Evolutionary conservation across 2,797 vertebrate species (phyloP).

Genomic region (Phalloptychus januarius): DNA sequence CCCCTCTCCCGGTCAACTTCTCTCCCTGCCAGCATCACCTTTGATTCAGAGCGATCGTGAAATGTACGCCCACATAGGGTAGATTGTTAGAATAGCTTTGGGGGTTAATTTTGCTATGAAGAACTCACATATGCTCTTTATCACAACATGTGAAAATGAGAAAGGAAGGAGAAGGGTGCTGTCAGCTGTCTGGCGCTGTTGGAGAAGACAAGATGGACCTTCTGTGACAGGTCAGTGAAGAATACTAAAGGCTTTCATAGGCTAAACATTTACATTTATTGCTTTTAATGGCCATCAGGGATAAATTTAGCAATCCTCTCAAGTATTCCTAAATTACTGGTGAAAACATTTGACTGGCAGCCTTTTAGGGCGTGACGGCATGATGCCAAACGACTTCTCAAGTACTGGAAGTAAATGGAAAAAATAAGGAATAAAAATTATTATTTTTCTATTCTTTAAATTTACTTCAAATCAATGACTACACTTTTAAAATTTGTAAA

Average conservation of each 20-base stretch:
- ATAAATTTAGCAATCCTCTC: background rate
- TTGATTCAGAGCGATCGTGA: conserved; percentile 33
- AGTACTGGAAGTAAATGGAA: background rate
- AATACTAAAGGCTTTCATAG: conserved; percentile 66
- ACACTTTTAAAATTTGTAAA: background rate
- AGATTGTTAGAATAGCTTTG: conserved; percentile 80
- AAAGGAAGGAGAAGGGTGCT: conserved; percentile 83
- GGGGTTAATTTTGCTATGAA: conserved; percentile 80
- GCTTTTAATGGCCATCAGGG: conserved; percentile 5
- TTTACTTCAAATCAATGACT: background rate
- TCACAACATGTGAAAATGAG: conserved; percentile 89
- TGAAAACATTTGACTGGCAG: background rate
- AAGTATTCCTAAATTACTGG: background rate
- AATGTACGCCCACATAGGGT: conserved; percentile 40
- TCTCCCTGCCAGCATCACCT: conserved; percentile 52
- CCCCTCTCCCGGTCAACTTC: conserved; percentile 42
- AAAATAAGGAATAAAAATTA: background rate
- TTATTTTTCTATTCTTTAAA: background rate
- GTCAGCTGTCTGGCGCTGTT: conserved; percentile 86
- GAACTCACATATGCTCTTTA: conserved; percentile 92
- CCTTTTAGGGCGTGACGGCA: background rate
- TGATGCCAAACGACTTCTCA: background rate
- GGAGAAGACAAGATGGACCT: conserved; percentile 82
- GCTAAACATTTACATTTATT: conserved; percentile 32
- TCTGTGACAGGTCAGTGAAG: conserved; percentile 85